phyloP scores from a whole-genome alignment of 2,113 vertebrate species.

The Azemiops feae region DNA sequence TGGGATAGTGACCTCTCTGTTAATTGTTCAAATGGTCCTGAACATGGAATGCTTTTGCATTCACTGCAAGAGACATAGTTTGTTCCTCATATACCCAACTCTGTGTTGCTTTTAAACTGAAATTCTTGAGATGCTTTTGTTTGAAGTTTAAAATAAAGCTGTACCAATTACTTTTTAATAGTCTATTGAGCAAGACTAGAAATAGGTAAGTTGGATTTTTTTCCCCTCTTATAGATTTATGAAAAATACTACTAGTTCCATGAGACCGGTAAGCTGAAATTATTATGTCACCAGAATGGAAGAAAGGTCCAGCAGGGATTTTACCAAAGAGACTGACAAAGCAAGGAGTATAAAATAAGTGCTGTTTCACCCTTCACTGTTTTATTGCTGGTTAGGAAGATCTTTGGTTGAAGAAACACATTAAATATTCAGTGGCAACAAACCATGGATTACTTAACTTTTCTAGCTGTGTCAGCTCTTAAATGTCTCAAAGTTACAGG shows the following conservation, averaged over 20 bases:
- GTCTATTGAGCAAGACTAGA: background rate
- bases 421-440: conserved; percentile 2
- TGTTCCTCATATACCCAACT: background rate
- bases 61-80: background rate
- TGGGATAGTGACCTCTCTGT: background rate
- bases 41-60: background rate
- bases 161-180: conserved; percentile 4
- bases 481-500: background rate
- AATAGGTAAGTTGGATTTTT: background rate
- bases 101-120: background rate
- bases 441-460: conserved; percentile 1
- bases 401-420: conserved; percentile 12
- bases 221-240: background rate
- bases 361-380: background rate
- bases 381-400: background rate
- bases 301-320: background rate
- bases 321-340: background rate
- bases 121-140: background rate
- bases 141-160: background rate
- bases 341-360: background rate
- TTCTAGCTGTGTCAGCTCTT: background rate
- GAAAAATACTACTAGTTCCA: background rate
- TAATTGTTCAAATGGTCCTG: background rate
- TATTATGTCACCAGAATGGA: background rate
- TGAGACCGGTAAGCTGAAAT: background rate